Conservation (phyloP, 2,888 invertebrate species). For the Chloroclysta siterata region DNA sequence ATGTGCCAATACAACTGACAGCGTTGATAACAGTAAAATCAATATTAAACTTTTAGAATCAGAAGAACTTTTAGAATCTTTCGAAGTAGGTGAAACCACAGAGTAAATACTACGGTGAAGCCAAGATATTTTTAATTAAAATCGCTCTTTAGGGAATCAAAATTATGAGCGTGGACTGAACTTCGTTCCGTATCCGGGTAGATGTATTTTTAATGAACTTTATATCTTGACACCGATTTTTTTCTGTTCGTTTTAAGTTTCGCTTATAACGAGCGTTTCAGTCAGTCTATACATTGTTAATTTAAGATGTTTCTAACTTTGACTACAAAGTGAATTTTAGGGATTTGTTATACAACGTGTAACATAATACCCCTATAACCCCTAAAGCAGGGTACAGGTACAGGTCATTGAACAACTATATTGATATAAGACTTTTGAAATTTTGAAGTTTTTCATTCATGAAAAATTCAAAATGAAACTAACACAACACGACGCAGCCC, state of each 20-base stretch:
- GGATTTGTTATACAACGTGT: not conserved
- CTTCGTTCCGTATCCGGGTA: constrained; percentile 40
- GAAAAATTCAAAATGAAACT: too few species aligned
- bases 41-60: constrained; percentile 10
- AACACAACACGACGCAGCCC: too few species aligned
- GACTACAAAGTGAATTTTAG: not conserved
- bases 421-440: too few species aligned
- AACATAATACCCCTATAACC: too few species aligned
- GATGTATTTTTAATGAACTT: constrained; percentile 45
- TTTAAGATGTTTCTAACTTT: constrained; percentile 19
- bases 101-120: not conserved
- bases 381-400: too few species aligned
- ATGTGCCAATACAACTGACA: not conserved
- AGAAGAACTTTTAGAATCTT: constrained; percentile 3
- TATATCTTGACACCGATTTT: constrained; percentile 36
- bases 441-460: too few species aligned
- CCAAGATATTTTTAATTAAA: constrained; percentile 43
- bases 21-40: constrained; percentile 2
- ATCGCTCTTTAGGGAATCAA: constrained; percentile 43
- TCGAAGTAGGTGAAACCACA: not conserved
- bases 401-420: too few species aligned
- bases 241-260: constrained; percentile 36
- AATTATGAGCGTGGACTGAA: constrained; percentile 42
- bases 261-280: constrained; percentile 32
- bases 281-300: constrained; percentile 21